Evolutionary conservation across 2,797 vertebrate species (phyloP).

Genomic region (Notolepis coatsorum): DNA sequence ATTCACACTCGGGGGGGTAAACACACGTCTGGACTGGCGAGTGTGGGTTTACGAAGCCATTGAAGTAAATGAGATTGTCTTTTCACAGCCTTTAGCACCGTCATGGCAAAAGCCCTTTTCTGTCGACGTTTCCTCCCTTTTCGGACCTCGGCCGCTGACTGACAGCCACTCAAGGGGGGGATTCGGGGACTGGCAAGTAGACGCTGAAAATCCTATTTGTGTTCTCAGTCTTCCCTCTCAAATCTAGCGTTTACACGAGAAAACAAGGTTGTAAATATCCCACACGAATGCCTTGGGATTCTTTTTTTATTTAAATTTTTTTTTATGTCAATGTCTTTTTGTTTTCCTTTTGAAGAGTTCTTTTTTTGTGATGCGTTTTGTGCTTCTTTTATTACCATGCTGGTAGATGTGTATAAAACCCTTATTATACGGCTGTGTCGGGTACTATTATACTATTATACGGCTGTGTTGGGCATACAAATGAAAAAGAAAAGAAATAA

Average conservation of each 20-base stretch:
- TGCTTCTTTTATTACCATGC: slow-evolving; percentile 46
- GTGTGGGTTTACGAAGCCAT: slow-evolving; percentile 21
- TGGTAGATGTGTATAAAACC: slow-evolving; percentile 34
- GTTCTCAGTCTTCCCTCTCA: slow-evolving; percentile 57
- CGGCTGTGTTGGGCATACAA: slow-evolving; percentile 33
- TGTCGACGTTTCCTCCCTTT: slow-evolving; percentile 56
- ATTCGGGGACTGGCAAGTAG: slow-evolving; percentile 59
- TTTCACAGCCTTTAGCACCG: slow-evolving; percentile 65
- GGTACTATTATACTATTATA: no score
- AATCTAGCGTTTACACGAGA: slow-evolving; percentile 76
- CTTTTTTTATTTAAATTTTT: no score
- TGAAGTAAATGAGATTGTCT: slow-evolving; percentile 73
- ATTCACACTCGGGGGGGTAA: slow-evolving; percentile 52
- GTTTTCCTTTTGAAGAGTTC: no score
- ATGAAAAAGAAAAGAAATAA: slow-evolving; percentile 29
- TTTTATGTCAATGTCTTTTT: no score
- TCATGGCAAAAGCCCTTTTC: slow-evolving; percentile 59
- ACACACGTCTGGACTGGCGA: slow-evolving; percentile 39
- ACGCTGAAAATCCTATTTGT: slow-evolving; percentile 78
- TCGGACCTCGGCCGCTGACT: slow-evolving; percentile 19
- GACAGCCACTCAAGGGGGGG: slow-evolving; percentile 38
- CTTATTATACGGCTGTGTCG: slow-evolving; percentile 7
- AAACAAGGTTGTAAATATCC: slow-evolving; percentile 73
- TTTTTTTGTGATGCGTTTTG: slow-evolving; percentile 32
- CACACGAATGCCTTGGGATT: slow-evolving; percentile 71